A percentile compares a stretch with the other conserved stretches of the same genome.
Conservation (phyloP, 2,888 invertebrate genomes). For the Minunthozetes semirufus region DNA sequence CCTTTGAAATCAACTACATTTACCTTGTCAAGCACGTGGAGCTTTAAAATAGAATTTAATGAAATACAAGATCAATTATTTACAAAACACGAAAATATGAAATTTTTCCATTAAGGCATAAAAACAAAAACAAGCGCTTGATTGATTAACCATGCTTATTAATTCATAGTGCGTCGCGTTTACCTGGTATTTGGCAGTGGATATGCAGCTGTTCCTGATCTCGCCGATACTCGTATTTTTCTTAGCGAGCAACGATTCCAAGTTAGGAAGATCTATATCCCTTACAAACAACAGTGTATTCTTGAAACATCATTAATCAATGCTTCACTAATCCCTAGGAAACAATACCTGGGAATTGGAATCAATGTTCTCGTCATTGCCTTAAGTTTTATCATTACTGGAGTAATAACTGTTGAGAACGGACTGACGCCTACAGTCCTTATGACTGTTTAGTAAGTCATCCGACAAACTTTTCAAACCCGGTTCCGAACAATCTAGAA, state of each 20-base stretch:
- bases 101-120: too few relatives aligned
- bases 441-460: conserved; percentile 31
- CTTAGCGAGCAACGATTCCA: background rate
- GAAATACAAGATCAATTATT: too few relatives aligned
- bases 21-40: too few relatives aligned
- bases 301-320: too few relatives aligned
- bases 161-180: conserved; percentile 18
- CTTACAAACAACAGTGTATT: too few relatives aligned
- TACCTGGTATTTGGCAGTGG: conserved; percentile 34
- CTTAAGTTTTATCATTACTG: conserved; percentile 21
- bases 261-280: background rate
- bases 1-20: too few relatives aligned
- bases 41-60: background rate
- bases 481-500: too few relatives aligned
- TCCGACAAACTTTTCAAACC: too few relatives aligned
- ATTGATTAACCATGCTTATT: background rate
- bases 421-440: conserved; percentile 33
- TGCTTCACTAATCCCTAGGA: background rate
- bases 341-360: conserved; percentile 20
- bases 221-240: conserved; percentile 30
- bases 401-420: conserved; percentile 9
- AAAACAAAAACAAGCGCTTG: too few relatives aligned
- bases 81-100: too few relatives aligned
- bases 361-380: conserved; percentile 17
- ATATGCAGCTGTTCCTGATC: conserved; percentile 34